These are phyloP conservation scores for Coptotermes formosanus DNA, from an alignment of 1,140 invertebrate species.

Conservation along the genomic window DNA sequence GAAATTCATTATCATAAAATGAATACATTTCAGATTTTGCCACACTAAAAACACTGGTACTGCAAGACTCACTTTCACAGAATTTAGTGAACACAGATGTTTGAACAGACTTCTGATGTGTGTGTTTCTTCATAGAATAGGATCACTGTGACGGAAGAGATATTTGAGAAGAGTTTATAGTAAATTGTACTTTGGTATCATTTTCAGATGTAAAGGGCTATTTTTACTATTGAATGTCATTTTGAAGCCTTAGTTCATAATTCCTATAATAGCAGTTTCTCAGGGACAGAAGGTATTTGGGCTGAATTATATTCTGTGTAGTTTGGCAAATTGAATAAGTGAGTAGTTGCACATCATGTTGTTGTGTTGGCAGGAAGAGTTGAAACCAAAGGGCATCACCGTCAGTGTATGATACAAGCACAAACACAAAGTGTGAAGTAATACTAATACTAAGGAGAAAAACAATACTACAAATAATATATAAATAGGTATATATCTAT, in stretches of 20 bases:
- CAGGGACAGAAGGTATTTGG: not conserved
- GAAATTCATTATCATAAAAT: not conserved
- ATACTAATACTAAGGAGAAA: not conserved
- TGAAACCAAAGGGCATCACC: slow-evolving; percentile 4
- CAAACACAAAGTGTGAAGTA: not conserved
- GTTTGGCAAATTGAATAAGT: not conserved
- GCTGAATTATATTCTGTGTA: not conserved
- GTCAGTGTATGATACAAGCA: not conserved
- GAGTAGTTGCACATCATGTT: not conserved
- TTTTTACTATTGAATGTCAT: not conserved
- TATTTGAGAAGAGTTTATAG: not conserved
- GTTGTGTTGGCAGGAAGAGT: not conserved
- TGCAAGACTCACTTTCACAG: too few relatives aligned
- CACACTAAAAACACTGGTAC: too few relatives aligned
- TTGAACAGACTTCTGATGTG: not conserved
- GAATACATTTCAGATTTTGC: not conserved
- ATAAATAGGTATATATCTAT: too few relatives aligned
- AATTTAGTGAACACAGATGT: too few relatives aligned
- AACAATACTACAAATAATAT: too few relatives aligned
- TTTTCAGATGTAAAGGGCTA: not conserved
- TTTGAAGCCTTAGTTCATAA: not conserved
- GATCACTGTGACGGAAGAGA: not conserved
- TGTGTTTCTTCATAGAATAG: not conserved
- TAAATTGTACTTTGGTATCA: not conserved
- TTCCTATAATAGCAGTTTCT: not conserved